phyloP scores from a whole-genome alignment of 2,888 invertebrate species.

The Microctonus aethiopoides region DNA sequence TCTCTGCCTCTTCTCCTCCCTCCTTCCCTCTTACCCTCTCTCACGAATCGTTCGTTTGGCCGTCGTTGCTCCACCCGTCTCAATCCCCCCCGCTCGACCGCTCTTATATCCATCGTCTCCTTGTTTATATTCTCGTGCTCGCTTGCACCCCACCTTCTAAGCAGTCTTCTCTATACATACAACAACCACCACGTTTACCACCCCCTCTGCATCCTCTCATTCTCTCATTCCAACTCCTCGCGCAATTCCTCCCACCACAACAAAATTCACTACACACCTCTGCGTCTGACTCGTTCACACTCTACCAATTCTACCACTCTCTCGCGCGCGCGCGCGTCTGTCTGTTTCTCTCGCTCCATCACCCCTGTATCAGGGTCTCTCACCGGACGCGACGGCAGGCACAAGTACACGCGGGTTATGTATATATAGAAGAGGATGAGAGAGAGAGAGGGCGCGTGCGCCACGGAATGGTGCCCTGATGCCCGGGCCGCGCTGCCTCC shows the following conservation, averaged over 20 bases:
- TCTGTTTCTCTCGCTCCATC: conserved; percentile 34
- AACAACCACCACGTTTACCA: too few relatives aligned
- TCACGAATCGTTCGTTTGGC: conserved; percentile 15
- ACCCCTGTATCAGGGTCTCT: conserved; percentile 22
- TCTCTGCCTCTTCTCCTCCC: too few relatives aligned
- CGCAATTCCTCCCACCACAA: conserved; percentile 31
- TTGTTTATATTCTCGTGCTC: conserved; percentile 31
- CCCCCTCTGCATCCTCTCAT: conserved; percentile 13
- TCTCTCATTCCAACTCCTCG: conserved; percentile 23
- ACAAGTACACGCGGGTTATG: conserved; percentile 16
- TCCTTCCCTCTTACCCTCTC: too few relatives aligned
- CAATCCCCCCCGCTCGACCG: conserved; percentile 16
- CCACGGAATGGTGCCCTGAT: conserved; percentile 59
- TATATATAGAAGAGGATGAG: not conserved
- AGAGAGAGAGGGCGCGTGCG: conserved; percentile 40
- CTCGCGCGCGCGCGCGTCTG: conserved; percentile 26
- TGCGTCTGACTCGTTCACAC: conserved; percentile 37
- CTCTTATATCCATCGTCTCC: conserved; percentile 14
- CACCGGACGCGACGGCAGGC: conserved; percentile 32
- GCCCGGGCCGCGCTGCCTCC: conserved; percentile 58
- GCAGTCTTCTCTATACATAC: too few relatives aligned
- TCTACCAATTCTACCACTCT: conserved; percentile 22
- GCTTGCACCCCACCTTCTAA: not conserved
- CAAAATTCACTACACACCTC: conserved; percentile 5
- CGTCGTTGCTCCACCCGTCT: conserved; percentile 27